A percentile compares a stretch with the other conserved stretches of the same genome.
Conservation (phyloP, 2,113 vertebrate genomes). For the Leiothrix lutea region DNA sequence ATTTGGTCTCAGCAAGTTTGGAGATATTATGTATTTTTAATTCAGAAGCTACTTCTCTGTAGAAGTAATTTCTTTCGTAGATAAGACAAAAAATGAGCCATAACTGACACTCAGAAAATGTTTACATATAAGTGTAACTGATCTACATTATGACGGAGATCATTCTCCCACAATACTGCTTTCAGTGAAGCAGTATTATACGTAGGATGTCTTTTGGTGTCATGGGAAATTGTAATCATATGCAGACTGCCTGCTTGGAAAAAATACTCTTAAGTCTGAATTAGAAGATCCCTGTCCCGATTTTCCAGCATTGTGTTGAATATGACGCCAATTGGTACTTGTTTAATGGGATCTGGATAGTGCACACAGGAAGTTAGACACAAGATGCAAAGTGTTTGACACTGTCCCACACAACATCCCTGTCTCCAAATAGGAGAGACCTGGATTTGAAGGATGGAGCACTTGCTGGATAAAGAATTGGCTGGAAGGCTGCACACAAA, state of each 20-base stretch:
- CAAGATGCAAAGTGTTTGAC: background rate
- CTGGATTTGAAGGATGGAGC: background rate
- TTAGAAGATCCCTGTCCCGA: background rate
- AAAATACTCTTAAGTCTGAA: background rate
- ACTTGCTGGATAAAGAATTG: background rate
- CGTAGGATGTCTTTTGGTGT: background rate
- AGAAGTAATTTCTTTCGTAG: background rate
- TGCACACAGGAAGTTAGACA: rapidly evolving
- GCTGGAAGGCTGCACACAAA: background rate
- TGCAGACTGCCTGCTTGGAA: background rate
- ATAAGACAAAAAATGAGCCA: background rate
- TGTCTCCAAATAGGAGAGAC: background rate
- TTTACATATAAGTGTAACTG: background rate
- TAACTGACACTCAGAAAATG: background rate
- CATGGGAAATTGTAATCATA: background rate
- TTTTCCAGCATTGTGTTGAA: background rate
- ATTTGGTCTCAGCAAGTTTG: background rate
- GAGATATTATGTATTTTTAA: background rate
- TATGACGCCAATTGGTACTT: background rate
- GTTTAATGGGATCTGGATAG: background rate
- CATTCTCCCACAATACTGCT: background rate
- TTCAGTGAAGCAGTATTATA: background rate
- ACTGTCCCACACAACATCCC: too few species aligned
- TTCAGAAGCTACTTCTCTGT: background rate
- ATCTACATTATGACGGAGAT: background rate